Evolutionary conservation across 2,797 vertebrate genomes (phyloP).

Genomic region (Poecilia wingei): DNA sequence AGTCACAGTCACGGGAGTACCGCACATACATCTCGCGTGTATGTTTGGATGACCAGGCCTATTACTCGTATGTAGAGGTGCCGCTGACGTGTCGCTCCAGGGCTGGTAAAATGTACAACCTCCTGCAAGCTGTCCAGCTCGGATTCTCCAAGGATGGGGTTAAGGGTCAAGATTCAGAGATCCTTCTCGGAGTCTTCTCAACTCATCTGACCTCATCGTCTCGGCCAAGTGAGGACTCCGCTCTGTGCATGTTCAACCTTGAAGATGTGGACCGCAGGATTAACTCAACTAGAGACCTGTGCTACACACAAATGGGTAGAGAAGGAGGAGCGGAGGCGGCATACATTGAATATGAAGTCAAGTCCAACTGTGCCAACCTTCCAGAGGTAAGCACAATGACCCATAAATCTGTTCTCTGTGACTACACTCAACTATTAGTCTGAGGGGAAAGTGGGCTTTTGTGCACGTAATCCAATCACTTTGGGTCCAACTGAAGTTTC

Average conservation of each 20-base stretch:
- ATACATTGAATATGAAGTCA: conserved; percentile 97
- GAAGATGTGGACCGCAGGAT: conserved; percentile 88
- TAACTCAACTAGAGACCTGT: conserved; percentile 90
- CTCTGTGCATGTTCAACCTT: conserved; percentile 90
- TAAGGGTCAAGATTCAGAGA: conserved; percentile 64
- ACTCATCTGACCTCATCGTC: conserved; percentile 78
- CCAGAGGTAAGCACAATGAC: conserved; percentile 84
- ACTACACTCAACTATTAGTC: background rate
- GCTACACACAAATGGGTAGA: conserved; percentile 91
- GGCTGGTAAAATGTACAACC: conserved; percentile 84
- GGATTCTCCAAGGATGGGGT: conserved; percentile 65
- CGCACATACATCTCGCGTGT: conserved; percentile 92
- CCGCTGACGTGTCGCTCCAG: conserved; percentile 87
- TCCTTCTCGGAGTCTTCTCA: conserved; percentile 91
- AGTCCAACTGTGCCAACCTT: conserved; percentile 93
- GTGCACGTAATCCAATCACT: background rate
- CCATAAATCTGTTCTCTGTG: background rate
- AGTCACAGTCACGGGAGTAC: conserved; percentile 90
- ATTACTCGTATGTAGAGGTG: conserved; percentile 96
- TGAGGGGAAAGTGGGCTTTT: background rate
- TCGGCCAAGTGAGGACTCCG: conserved; percentile 88
- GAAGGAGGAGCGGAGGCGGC: conserved; percentile 86
- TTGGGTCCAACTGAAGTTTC: background rate
- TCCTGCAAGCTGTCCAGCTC: conserved; percentile 90
- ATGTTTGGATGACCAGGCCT: conserved; percentile 92